Evolutionary conservation across 2,888 invertebrate genomes (phyloP), one percentile per base, ranked within the genome.

Genomic region (Macrosiphum euphorbiae): DNA sequence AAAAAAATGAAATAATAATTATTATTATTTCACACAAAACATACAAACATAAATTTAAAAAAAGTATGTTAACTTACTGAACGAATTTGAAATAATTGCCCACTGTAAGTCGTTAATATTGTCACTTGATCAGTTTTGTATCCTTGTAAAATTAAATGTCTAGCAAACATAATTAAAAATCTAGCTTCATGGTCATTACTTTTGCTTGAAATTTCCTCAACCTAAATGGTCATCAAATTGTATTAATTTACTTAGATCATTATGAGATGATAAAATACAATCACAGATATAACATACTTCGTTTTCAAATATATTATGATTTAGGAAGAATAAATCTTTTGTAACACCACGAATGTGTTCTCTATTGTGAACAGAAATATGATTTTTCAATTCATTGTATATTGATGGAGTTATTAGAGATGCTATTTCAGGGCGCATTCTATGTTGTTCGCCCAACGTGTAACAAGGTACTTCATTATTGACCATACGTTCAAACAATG

Each of bases 101-200:
- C 98, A 20, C 96, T 96, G 95, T 98, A 98, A 0, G 97, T 97
- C 0, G 97, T 96, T 20, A 98, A 96, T 95, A 98, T 97, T 0
- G 98, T 98, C 85, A 98, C 97, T 94, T 98, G 96, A 0, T 96
- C 95, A 0, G 96, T 95, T 0, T 95, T 94, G 95, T 97, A 97
- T 0, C 97, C 96, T 95, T 97, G 97, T 89, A 96, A 95, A 1
- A 97, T 95, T 7, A 98, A 96, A 95, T 97, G 97, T 67, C 96
- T 96, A 0, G 97, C 97, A 0, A 98, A 95, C 0, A 96, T 96
- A 11, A 97, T 96, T 86, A 97, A 95, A 96, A 97, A 97, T 85
- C 96, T 96, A 0, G 97, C 97, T 96, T 98, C 98, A 91, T 96
- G 96, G 0, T 95, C 95, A 95, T 98, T 98, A 94, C 96, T 96